Conservation (phyloP, 1,140 invertebrate species). For the Drosophila nikananu region DNA sequence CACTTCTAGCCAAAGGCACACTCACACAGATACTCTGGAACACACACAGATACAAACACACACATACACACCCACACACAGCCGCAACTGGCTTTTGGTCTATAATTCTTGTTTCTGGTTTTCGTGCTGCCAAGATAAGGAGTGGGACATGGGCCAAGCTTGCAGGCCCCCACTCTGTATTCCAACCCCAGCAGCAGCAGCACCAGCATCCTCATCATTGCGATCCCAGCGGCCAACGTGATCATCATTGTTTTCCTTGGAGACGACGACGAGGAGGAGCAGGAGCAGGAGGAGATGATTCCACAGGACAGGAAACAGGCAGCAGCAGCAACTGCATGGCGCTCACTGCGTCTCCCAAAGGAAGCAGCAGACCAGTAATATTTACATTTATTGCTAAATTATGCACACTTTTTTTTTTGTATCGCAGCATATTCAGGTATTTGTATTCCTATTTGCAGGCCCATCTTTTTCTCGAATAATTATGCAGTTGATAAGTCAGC, state of each 20-base stretch:
- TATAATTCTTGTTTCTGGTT: conserved; percentile 82
- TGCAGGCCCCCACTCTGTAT: conserved; percentile 1
- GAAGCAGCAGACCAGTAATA: conserved; percentile 81
- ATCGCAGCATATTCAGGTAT: conserved; percentile 29
- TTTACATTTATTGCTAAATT: conserved; percentile 84
- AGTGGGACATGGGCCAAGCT: conserved; percentile 54
- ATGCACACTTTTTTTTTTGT: conserved; percentile 72
- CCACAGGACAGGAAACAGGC: conserved; percentile 37
- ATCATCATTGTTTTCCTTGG: conserved; percentile 25
- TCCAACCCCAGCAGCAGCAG: conserved; percentile 21
- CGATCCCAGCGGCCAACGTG: conserved; percentile 23
- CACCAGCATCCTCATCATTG: conserved; percentile 53
- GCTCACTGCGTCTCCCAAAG: conserved; percentile 78
- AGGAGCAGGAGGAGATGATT: conserved; percentile 8
- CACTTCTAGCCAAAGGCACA: conserved; percentile 62
- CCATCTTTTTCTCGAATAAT: conserved; percentile 47
- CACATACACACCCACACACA: conserved; percentile 34
- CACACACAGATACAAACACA: conserved; percentile 29
- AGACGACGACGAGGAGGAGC: neutral
- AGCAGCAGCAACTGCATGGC: conserved; percentile 61
- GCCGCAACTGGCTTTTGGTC: conserved; percentile 79
- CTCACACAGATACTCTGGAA: conserved; percentile 38
- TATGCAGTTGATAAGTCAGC: conserved; percentile 36
- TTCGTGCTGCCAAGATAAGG: conserved; percentile 77
- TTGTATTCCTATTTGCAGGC: conserved; percentile 54